A percentile compares a stretch with the other conserved stretches of the same genome.
phyloP scores from a whole-genome alignment of 2,797 vertebrate species.

The Vireo griseus region DNA sequence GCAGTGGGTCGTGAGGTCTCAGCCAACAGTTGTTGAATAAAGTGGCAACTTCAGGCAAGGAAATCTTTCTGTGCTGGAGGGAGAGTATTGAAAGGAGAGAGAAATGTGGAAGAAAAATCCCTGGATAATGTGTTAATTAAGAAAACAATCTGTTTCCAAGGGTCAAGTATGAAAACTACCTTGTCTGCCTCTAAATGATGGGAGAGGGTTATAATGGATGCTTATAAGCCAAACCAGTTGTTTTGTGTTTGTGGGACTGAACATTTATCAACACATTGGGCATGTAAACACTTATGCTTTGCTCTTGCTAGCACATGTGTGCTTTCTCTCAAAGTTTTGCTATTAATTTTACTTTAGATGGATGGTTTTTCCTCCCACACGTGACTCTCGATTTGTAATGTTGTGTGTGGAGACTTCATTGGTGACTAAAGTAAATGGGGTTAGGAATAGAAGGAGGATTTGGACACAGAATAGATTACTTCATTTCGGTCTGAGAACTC shows the following conservation, averaged over 20 bases:
- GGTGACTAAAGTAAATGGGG: background rate
- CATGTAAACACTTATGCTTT: background rate
- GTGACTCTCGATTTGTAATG: conserved; percentile 34
- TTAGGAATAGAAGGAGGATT: background rate
- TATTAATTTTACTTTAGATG: conserved; percentile 56
- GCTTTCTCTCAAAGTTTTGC: conserved; percentile 33
- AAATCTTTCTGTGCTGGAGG: conserved; percentile 24
- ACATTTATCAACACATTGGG: conserved; percentile 16
- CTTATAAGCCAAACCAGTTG: conserved; percentile 6
- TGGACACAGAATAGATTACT: conserved; percentile 19
- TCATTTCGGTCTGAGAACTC: conserved; percentile 35
- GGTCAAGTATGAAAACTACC: conserved; percentile 28
- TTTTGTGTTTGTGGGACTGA: conserved; percentile 37
- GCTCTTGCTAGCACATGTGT: background rate
- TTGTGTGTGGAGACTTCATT: background rate
- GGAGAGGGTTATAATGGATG: conserved; percentile 1
- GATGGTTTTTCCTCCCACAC: background rate
- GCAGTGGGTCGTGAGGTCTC: conserved; percentile 8
- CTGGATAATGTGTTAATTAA: conserved; percentile 42
- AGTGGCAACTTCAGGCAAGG: conserved; percentile 26
- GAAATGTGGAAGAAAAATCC: conserved; percentile 24
- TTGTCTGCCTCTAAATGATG: background rate
- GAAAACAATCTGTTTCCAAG: conserved; percentile 35
- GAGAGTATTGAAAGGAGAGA: background rate
- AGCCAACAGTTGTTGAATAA: conserved; percentile 38